Evolutionary conservation across 1,140 invertebrate genomes (phyloP).

Genomic region (Drosophila biarmipes): DNA sequence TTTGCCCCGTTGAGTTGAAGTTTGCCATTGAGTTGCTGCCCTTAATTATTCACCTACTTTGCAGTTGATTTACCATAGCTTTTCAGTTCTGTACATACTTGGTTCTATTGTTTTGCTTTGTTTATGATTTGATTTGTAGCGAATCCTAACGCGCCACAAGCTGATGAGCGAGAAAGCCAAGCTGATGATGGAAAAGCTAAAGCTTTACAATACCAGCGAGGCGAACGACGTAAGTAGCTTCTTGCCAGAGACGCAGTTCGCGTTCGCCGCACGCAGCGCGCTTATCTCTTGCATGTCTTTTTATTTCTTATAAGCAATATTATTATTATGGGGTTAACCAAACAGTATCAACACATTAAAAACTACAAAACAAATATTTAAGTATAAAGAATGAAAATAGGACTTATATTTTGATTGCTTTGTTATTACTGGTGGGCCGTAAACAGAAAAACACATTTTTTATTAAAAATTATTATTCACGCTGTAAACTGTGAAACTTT

Average conservation of each 20-base stretch:
- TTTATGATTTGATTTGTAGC: constrained; percentile 70
- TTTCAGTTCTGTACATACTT: constrained; percentile 27
- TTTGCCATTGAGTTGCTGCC: constrained; percentile 34
- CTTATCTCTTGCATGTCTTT: constrained; percentile 19
- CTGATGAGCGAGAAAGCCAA: constrained; percentile 95
- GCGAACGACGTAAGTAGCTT: constrained; percentile 79
- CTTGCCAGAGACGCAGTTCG: constrained; percentile 7
- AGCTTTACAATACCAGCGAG: constrained; percentile 87
- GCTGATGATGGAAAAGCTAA: constrained; percentile 94
- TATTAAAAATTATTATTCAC: too few relatives aligned
- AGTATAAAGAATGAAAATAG: not conserved
- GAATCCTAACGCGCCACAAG: constrained; percentile 89
- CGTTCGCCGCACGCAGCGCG: constrained; percentile 6
- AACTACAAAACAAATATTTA: not conserved
- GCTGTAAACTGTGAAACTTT: too few relatives aligned
- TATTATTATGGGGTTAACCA: not conserved
- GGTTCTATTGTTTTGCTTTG: constrained; percentile 52
- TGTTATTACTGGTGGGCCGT: too few relatives aligned
- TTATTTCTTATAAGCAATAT: not conserved
- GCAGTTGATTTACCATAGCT: constrained; percentile 1
- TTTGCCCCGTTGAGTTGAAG: constrained; percentile 20
- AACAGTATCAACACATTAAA: not conserved
- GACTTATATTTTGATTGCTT: not conserved
- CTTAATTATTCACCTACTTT: constrained; percentile 7
- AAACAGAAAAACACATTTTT: too few relatives aligned